Conservation (phyloP, 2,113 vertebrate genomes). For the Ochotona princeps region DNA sequence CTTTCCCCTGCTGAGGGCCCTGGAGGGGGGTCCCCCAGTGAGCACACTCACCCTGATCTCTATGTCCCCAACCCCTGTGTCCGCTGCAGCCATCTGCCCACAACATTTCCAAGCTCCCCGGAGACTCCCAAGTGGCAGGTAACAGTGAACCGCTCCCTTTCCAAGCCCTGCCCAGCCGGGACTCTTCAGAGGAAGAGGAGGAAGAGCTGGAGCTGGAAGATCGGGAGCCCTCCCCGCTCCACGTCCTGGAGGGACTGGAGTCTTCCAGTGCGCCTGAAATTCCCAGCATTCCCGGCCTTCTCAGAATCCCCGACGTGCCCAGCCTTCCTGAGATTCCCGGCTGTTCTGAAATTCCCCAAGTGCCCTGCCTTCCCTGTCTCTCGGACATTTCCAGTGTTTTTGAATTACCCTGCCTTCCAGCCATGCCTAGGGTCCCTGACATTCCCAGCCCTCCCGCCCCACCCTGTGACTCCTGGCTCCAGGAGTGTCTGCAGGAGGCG, state of each 20-base stretch:
- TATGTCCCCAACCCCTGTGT: constrained; percentile 12
- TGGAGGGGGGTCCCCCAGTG: background rate
- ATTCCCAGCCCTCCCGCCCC: background rate
- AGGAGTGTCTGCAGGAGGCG: background rate
- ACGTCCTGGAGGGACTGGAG: constrained; percentile 67
- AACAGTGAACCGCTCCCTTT: background rate
- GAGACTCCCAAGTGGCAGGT: constrained; percentile 36
- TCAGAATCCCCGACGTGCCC: constrained; percentile 19
- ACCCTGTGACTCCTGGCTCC: constrained; percentile 64
- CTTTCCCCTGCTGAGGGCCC: accelerated
- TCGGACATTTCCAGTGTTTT: constrained; percentile 62
- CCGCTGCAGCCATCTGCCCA: constrained; percentile 32
- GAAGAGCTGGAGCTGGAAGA: constrained; percentile 59
- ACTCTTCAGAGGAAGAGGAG: constrained; percentile 76
- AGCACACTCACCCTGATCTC: background rate
- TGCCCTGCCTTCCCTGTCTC: constrained; percentile 45
- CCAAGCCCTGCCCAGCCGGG: constrained; percentile 54
- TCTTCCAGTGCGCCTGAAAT: constrained; percentile 54
- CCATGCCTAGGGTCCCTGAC: background rate
- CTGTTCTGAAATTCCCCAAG: constrained; percentile 54
- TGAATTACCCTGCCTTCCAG: constrained; percentile 73
- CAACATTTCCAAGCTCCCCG: constrained; percentile 47
- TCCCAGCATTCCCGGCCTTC: constrained; percentile 31
- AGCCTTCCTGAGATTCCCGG: background rate
- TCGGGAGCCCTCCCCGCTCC: constrained; percentile 68